Evolutionary conservation across 2,113 vertebrate species (phyloP), one percentile per base, ranked within the genome.

Genomic region (Columbina picui): DNA sequence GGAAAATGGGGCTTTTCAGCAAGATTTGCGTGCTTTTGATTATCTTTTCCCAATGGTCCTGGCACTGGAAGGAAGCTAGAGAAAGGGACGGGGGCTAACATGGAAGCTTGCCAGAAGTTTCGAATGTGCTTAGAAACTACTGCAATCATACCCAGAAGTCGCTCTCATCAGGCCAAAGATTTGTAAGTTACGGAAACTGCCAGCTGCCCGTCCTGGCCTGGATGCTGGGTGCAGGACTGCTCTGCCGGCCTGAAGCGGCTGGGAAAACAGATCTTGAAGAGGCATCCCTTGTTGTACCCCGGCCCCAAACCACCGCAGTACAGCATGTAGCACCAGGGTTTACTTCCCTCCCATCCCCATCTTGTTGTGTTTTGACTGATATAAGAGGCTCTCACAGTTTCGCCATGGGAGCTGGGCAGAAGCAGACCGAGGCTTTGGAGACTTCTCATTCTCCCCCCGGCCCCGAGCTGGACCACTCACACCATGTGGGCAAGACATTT

Each of bases 211-310:
- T 32, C 34, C 60, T 63, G 55, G 5, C 17, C 10, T 1, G 32
- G 49, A 9, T 65, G 32, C 80, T 74, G 64, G 49, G 29, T 0
- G 0, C 34, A 56, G 59, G 36, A 38, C 32, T n/a, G 1, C 38
- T 79, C 17, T 83, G 23, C 26, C 1, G 38, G 3, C 41, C 14
- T 1, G 3, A 34, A 55, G 38, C 1, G 0, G 13, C 32, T 50
- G 27, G 39, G 17, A 59, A 89, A 71, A 9, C 61, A 75, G 29
- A 41, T 3, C 26, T 79, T 17, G 39, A 65, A 70, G 30, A 21
- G 38, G 4, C 2, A 2, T 25, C 23, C 50, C 55, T n/a, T 32
- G 6, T 20, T 55, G 43, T 27, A 9, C 9, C 32, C 7, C 55
- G 45, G 14, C 49, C 29, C 34, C 38, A 64, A 52, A 25, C 17